These are phyloP conservation scores for Scyliorhinus canicula DNA, from an alignment of 2,797 vertebrate species.

Conservation along the genomic window DNA sequence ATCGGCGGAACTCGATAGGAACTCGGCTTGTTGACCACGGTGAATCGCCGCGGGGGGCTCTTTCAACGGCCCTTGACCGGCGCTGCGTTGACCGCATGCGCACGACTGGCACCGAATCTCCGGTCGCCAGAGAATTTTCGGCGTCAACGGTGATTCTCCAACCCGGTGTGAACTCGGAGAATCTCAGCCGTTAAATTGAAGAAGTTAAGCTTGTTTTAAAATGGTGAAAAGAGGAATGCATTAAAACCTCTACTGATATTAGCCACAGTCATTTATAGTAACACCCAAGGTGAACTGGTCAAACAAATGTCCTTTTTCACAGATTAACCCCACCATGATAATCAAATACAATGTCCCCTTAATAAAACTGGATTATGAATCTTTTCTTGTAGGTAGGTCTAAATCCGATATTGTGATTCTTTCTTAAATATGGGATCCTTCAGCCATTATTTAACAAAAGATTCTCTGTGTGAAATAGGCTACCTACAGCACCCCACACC, in stretches of 20 bases:
- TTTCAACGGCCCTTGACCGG: no score
- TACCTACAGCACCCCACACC: not conserved
- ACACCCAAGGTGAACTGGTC: not conserved
- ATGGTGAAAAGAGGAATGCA: not conserved
- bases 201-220: not conserved
- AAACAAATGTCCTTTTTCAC: not conserved
- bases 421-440: not conserved
- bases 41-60: no score
- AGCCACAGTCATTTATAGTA: not conserved
- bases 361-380: not conserved
- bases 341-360: not conserved
- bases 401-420: not conserved
- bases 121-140: no score
- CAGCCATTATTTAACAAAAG: not conserved
- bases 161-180: no score
- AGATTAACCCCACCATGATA: not conserved
- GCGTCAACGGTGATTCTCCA: no score
- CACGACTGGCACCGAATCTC: no score
- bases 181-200: not conserved
- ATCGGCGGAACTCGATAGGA: no score
- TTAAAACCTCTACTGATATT: not conserved
- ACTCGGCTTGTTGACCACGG: no score
- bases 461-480: not conserved
- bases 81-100: no score
- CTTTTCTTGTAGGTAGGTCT: not conserved